Evolutionary conservation across 2,113 vertebrate genomes (phyloP), one percentile per base, ranked within the genome.

Genomic region (Ginglymostoma cirratum): DNA sequence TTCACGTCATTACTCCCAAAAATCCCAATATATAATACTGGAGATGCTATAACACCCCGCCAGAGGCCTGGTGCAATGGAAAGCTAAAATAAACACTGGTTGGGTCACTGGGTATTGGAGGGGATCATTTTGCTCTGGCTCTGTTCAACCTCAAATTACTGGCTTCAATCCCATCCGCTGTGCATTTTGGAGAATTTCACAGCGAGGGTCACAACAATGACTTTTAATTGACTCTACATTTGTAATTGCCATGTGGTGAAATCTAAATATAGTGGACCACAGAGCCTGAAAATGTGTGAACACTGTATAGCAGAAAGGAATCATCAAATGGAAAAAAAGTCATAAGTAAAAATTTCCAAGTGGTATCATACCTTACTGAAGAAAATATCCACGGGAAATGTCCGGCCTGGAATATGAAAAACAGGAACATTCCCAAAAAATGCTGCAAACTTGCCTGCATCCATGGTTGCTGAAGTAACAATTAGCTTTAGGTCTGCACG

Each of bases 381-480:
- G 97, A 99, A 98, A 96, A 99, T 98, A 96, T 99, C 99, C 8
- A 99, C 99, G 27, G 99, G 99, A 96, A 99, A 99, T 0, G 99
- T 99, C 93, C 99, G 98, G 34, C 99, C 99, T 93, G 99, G 99
- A 97, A 99, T 99, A 97, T 99, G 97, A 96, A 99, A 99, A 96
- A 99, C 99, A 38, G 99, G 99, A 96, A 99, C 99, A 0, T 99
- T 99, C 92, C 99, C 99, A 96, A 99, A 99, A 96, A 99, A 99
- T 12, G 98, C 97, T 1, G 99, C 99, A 97, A 99, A 99, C 90
- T 99, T 99, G 45, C 99, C 99, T 0, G 99, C 98, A 96, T 99
- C 99, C 99, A 99, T 99, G 7, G 99, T 99, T 96, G 99, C 99
- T 0, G 99, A 99, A 0, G 99, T 99, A 96, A 99, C 99, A 0